A percentile compares a stretch with the other conserved stretches of the same genome.
phyloP scores from a whole-genome alignment of 2,888 invertebrate genomes.

The Frankliniella fusca region DNA sequence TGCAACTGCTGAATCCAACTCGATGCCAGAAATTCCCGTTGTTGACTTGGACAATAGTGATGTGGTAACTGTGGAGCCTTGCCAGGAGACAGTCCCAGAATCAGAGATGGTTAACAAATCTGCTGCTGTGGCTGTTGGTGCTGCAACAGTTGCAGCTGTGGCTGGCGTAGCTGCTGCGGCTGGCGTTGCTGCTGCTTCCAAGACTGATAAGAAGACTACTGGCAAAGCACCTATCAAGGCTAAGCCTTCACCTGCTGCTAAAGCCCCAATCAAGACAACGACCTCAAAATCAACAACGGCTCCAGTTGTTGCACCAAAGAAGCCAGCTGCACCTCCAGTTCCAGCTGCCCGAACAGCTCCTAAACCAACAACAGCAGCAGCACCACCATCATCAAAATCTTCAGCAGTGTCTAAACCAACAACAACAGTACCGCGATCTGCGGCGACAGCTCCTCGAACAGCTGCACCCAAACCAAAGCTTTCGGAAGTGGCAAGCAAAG shows the following conservation, averaged over 20 bases:
- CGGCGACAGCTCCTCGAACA: constrained; percentile 39
- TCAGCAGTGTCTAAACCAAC: constrained; percentile 37
- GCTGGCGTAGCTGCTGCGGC: constrained; percentile 43
- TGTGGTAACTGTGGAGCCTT: too few relatives aligned
- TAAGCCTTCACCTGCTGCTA: constrained; percentile 38
- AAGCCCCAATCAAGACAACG: constrained; percentile 35
- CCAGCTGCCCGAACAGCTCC: constrained; percentile 35
- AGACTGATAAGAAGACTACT: constrained; percentile 42
- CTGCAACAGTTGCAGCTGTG: constrained; percentile 42
- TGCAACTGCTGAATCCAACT: constrained; percentile 28
- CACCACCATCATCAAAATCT: constrained; percentile 42
- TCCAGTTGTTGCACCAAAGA: constrained; percentile 32
- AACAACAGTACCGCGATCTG: constrained; percentile 37
- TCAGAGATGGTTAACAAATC: constrained; percentile 32
- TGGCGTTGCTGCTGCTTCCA: constrained; percentile 45
- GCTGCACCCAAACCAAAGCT: constrained; percentile 44
- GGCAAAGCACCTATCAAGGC: constrained; percentile 41
- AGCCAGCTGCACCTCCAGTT: constrained; percentile 27
- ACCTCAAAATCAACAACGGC: constrained; percentile 32
- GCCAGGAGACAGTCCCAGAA: constrained; percentile 33
- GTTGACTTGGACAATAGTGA: too few relatives aligned
- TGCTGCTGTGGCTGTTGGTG: constrained; percentile 40
- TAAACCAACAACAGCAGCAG: constrained; percentile 39
- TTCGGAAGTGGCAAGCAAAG: constrained; percentile 40
- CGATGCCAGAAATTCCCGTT: neutral